Evolutionary conservation across 2,888 invertebrate genomes (phyloP), one percentile per base, ranked within the genome.

Genomic region (Euplagia quadripunctaria): DNA sequence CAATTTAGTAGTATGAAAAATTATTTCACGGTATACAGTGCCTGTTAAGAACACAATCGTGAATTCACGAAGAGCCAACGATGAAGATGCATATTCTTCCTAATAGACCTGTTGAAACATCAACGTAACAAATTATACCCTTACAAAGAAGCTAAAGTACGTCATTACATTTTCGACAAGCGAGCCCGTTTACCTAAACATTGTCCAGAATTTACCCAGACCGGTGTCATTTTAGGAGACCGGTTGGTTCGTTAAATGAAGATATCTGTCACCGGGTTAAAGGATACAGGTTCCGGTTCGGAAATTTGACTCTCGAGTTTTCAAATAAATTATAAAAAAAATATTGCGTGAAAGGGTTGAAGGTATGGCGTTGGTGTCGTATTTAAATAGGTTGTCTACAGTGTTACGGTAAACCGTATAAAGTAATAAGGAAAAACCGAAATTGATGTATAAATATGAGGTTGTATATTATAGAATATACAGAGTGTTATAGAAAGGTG

Each of bases 231-330:
- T 80, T 85, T 79, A 82, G 80, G 80, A 83, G 82, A 82, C 79
- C 82, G 74, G 80, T 78, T 75, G 72, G 81, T 71, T 72, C 68
- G 80, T 76, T 78, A 84, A 85, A 87, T 87, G 86, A 88, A 88
- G 85, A 88, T 85, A 87, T 88, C 85, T 88, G 89, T 88, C 88
- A 86, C 74, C 68, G 79, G 81, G 81, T 79, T 78, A 82, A 81
- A 77, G 81, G 81, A 79, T 79, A 78, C 79, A 67, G 78, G 79
- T 79, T 77, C n/a, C 76, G 69, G 77, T 64, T 85, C 87, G 88
- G 89, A 89, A 87, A 89, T 89, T 88, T 86, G 86, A 87, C 80
- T 82, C 84, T 81, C 51, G 77, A 68, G 78, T 81, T 70, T 76
- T 79, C 75, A 86, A 87, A 88, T 87, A 88, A 83, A 84, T 86